Evolutionary conservation across 2,113 vertebrate species (phyloP), one percentile per base, ranked within the genome.

Genomic region (Zingel zingel): DNA sequence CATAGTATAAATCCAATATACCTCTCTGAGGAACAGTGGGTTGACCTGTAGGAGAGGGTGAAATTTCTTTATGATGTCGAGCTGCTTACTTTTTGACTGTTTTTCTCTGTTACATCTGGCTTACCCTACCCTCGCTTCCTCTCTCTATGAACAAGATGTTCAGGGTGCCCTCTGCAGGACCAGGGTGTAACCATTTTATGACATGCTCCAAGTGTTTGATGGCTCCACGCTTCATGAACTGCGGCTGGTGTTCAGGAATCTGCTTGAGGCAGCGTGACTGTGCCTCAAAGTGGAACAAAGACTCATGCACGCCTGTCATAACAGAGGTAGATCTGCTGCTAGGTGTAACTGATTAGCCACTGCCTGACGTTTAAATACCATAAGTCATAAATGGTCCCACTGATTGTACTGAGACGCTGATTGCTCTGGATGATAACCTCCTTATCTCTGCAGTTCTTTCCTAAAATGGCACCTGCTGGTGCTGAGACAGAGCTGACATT

Each of bases 161-260:
- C 88, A 95, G 80, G 62, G 95, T 99, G 27, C 96, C 96, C 0
- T 63, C 96, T 77, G 90, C 54, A 0, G 98, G 98, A 27, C 98
- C 98, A 0, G 98, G 98, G 19, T 99, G 98, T 89, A 92, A 5
- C 25, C 98, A 99, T 91, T 97, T 97, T 66, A 91, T 96, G 69
- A 97, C 96, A 0, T 99, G 98, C 90, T 91, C 95, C 57, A 74
- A 48, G 23, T 99, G 98, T 89, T 91, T 99, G 80, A 88, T 18
- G 0, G 96, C 97, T 0, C 95, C 96, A 64, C 82, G 25, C 64
- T 97, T 99, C 91, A 99, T 97, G 97, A 95, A 95, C 76, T 99
- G 98, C 0, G 96, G 98, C 81, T 99, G 98, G 98, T 98, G 98
- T 43, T 62, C 93, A 1, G 86, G 91, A 11, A 10, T n/a, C 16